Percentiles rank a stretch among this genome's conserved stretches.
phyloP scores from a whole-genome alignment of 2,113 vertebrate species.

The Tragelaphus strepsiceros region DNA sequence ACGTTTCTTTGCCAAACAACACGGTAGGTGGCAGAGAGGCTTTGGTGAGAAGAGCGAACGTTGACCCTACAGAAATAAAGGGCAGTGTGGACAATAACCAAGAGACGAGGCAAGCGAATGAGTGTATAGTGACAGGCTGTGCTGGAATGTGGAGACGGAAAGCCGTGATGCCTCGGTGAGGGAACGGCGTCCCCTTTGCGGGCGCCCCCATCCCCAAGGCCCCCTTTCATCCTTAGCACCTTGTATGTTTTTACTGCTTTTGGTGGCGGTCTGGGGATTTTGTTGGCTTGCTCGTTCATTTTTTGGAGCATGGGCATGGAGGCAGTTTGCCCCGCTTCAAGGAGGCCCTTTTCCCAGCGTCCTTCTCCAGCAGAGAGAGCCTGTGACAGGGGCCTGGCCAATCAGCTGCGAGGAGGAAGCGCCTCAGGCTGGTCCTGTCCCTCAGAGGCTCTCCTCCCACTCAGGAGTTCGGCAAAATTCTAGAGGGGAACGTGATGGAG shows the following conservation, averaged over 20 bases:
- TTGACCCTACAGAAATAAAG: background rate
- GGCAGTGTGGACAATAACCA: background rate
- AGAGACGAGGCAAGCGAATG: background rate
- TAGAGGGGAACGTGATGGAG: too few species aligned
- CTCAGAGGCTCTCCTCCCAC: background rate
- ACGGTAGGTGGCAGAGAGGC: background rate
- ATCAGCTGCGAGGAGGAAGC: background rate
- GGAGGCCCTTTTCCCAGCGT: background rate
- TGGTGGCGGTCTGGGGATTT: fast-evolving
- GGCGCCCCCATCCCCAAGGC: background rate
- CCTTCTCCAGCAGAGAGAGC: background rate
- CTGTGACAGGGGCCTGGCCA: background rate
- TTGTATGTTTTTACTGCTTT: fast-evolving
- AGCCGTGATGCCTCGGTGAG: background rate
- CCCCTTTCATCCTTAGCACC: background rate
- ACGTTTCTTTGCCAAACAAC: background rate
- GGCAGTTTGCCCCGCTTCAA: background rate
- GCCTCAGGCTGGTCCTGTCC: fast-evolving
- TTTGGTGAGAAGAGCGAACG: background rate
- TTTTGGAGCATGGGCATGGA: fast-evolving
- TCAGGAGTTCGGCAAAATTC: background rate
- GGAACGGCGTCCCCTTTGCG: too few species aligned
- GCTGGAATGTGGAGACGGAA: background rate
- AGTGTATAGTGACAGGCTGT: fast-evolving
- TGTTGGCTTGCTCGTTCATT: fast-evolving